Conservation (phyloP, 2,113 vertebrate genomes). For the Orthonyx spaldingii region DNA sequence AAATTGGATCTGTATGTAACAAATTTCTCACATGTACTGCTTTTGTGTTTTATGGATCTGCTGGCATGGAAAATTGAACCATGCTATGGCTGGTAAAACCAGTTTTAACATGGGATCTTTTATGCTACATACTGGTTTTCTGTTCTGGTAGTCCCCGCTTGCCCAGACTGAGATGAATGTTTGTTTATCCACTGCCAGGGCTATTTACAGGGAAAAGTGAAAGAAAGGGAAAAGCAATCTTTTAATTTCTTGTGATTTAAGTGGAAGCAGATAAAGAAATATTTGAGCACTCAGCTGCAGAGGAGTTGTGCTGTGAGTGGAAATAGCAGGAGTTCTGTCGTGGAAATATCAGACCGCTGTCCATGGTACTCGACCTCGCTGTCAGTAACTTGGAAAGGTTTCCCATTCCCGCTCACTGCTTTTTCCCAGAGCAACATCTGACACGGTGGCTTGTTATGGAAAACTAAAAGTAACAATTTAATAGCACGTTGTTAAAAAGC, state of each 20-base stretch:
- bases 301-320: not conserved
- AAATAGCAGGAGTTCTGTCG: too few relatives aligned
- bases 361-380: not conserved
- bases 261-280: not conserved
- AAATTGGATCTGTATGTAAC: not conserved
- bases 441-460: not conserved
- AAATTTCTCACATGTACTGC: not conserved
- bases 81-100: not conserved
- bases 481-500: not conserved
- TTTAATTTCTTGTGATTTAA: not conserved
- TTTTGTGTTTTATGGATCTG: not conserved
- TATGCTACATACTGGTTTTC: not conserved
- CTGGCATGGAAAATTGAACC: not conserved
- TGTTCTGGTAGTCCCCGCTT: not conserved
- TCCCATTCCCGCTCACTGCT: not conserved
- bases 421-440: not conserved
- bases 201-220: not conserved
- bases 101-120: not conserved
- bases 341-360: not conserved
- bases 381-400: not conserved
- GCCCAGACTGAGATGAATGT: not conserved
- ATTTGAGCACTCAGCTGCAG: not conserved
- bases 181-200: not conserved
- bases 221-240: not conserved
- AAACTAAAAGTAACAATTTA: not conserved